These are phyloP conservation scores for Tragulus kanchil DNA, from an alignment of 2,113 vertebrate genomes.

Conservation along the genomic window DNA sequence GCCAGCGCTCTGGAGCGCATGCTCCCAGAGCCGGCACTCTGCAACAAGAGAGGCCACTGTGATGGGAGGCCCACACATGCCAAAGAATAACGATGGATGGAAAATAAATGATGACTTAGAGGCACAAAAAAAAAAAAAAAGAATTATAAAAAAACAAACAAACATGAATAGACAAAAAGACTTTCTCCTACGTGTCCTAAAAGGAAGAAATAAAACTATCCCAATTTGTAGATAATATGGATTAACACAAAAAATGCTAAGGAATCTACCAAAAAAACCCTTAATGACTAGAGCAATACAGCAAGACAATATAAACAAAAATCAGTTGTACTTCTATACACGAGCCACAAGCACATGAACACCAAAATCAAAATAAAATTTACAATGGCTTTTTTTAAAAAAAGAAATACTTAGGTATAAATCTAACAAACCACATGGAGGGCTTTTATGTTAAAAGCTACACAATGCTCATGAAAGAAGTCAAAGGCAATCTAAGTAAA, in stretches of 20 bases:
- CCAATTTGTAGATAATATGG: not conserved
- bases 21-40: too few species aligned
- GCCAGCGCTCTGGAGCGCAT: too few species aligned
- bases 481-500: slow-evolving; percentile 1
- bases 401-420: not conserved
- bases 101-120: too few species aligned
- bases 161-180: not conserved
- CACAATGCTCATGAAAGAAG: not conserved
- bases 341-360: not conserved
- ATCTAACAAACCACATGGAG: not conserved
- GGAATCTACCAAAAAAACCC: not conserved
- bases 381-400: not conserved
- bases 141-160: too few species aligned
- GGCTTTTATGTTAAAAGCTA: not conserved
- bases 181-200: not conserved
- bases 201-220: not conserved
- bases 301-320: slow-evolving; percentile 27
- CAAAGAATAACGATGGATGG: too few species aligned
- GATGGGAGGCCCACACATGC: too few species aligned
- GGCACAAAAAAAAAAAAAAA: too few species aligned
- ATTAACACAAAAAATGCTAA: not conserved
- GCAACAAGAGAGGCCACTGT: too few species aligned
- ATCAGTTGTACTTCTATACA: not conserved
- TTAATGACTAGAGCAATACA: not conserved
- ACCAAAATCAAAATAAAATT: slow-evolving; percentile 5